Evolutionary conservation across 2,797 vertebrate genomes (phyloP), one percentile per base, ranked within the genome.

Genomic region (Falco peregrinus): DNA sequence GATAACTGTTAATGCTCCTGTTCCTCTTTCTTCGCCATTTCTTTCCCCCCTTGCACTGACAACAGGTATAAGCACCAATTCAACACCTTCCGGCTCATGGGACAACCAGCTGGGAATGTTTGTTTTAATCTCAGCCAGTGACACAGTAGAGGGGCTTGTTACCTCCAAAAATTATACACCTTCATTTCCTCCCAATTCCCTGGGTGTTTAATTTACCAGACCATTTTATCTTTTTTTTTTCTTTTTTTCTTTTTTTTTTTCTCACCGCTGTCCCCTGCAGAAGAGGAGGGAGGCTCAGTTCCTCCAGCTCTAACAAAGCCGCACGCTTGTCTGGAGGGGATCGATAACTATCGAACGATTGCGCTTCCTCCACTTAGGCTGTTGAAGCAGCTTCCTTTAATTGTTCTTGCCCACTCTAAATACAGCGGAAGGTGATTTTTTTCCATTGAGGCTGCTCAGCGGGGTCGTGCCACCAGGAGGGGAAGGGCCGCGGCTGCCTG

Each of bases 391-490:
- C 50, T 89, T 68, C 90, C 64, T 95, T 61, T 71, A 82, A 92
- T 96, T 95, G 83, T 61, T 90, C 68, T 71, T 81, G 76, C 94
- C 75, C 57, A 13, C 78, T 75, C 82, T 91, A 93, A 91, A 93
- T 73, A 90, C 73, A 79, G 45, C 11, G 2, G 3, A 22, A 0
- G 1, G 50, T 10, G 63, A 64, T 29, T 57, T 95, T 94, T 43
- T 84, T 47, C 57, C 76, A 10, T 93, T 51, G 85, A 73, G 65
- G 45, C 79, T 41, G 75, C 54, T 74, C 63, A 5, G 14, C 1
- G 13, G 16, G 16, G 75, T 45, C 43, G 21, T 71, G 82, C 24
- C 68, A 35, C 18, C 3, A 1, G 7, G 29, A n/a, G 35, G 11
- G 41, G 81, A 22, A 59, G 67, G 45, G 57, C 31, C 64, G 45